phyloP scores from a whole-genome alignment of 2,797 vertebrate species.

The Schizopygopsis malacanthus region DNA sequence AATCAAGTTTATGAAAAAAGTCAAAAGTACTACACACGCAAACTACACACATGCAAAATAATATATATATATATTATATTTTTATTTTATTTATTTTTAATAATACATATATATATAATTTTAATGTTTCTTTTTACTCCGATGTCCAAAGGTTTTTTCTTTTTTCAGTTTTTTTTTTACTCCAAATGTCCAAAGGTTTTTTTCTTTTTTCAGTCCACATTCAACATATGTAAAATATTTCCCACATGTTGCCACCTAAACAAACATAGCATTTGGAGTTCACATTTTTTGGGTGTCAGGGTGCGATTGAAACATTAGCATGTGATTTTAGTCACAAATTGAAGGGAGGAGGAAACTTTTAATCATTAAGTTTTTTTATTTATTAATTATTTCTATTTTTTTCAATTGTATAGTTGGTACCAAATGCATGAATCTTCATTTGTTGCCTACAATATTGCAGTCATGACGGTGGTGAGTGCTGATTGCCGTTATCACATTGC shows the following conservation, averaged over 20 bases:
- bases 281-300: neutral
- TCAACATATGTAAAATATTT: neutral
- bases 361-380: too few relatives aligned
- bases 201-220: neutral
- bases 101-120: too few relatives aligned
- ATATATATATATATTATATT: too few relatives aligned
- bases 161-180: neutral
- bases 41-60: too few relatives aligned
- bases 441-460: neutral
- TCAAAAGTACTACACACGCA: too few relatives aligned
- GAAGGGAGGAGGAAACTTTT: neutral
- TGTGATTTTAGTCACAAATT: neutral
- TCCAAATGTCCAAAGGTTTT: neutral
- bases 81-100: too few relatives aligned
- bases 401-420: neutral
- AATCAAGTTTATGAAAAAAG: neutral
- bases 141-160: neutral
- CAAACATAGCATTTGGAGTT: neutral
- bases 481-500: slow-evolving; percentile 69
- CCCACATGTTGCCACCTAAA: neutral
- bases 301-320: neutral
- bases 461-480: slow-evolving; percentile 57
- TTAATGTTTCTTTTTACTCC: too few relatives aligned
- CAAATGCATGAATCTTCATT: neutral
- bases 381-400: neutral